phyloP scores from a whole-genome alignment of 1,140 invertebrate genomes.

The Philaenus spumarius region DNA sequence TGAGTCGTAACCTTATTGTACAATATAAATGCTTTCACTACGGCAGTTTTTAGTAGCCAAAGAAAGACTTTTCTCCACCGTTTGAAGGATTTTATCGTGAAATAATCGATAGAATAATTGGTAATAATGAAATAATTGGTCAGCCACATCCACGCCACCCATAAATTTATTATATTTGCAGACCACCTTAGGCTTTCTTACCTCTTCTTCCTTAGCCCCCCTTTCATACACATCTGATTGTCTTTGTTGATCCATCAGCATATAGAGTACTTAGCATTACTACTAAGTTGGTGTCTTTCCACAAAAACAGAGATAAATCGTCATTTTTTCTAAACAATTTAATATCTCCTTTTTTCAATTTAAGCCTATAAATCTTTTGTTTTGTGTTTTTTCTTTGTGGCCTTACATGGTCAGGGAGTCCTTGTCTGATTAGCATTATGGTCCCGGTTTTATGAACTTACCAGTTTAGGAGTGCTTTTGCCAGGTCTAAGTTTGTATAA shows the following conservation, averaged over 20 bases:
- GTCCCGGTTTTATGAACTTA: constrained; percentile 7
- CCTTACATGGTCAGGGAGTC: not conserved
- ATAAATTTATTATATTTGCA: constrained; percentile 13
- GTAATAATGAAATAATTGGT: not conserved
- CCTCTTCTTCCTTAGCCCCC: not conserved
- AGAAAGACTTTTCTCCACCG: constrained; percentile 11
- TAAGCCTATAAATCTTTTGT: not conserved
- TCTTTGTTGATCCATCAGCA: not conserved
- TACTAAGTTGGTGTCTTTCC: not conserved
- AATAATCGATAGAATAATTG: not conserved
- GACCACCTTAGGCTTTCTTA: constrained; percentile 2
- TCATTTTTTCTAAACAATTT: not conserved
- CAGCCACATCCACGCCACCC: not conserved
- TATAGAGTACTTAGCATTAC: not conserved
- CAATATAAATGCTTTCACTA: no score
- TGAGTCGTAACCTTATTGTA: no score
- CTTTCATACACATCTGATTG: not conserved
- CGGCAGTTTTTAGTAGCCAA: no score
- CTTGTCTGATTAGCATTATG: not conserved
- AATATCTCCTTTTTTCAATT: not conserved
- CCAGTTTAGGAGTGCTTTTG: not conserved
- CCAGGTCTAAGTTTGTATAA: constrained; percentile 8
- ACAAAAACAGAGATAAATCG: not conserved
- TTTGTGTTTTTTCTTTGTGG: not conserved
- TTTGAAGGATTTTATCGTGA: constrained; percentile 1